Base-by-base conservation (phyloP, 2,797 vertebrate genomes). In the Thunnus albacares region DNA sequence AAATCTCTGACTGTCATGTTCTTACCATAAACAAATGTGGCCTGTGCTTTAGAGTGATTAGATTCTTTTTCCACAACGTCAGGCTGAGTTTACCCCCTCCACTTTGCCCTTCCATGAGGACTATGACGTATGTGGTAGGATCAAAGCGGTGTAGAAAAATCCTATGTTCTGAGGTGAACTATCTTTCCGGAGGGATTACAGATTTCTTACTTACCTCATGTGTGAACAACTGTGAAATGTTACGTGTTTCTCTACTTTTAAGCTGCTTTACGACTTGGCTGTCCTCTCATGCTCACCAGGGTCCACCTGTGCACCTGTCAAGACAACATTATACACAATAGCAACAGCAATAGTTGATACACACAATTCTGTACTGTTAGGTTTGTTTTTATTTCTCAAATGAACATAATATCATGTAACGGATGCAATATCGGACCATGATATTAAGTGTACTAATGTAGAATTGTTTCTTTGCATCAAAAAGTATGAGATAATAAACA, bases 131-230 rank as follows among this genome's bases (percentile, higher is more conserved):
- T 45, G 63, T 14, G 49, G 38, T 17, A 17, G 53, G 82, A 70
- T 86, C 61, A 85, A 70, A 53, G 74, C 35, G 35, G 17, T 68
- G 49, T 30, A 7, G 12, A 72, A 85, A 81, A 84, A 91, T 79
- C 69, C 63, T 3, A 1, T 72, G 72, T 45, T 83, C 83, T 76
- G 22, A 30, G 11, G 56, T 89, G 75, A 91, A 71, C 89, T 79
- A 58, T 78, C 69, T 84, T 71, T 88, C 69, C 67, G 77, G 78
- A 73, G 28, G 77, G 86, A 88, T 94, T 92, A 86, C 28, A 66
- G 9, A 33, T 74, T 53, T 73, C 56, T 80, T 76, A 83, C 65
- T 71, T 85, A 58, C 22, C 41, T 81, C 53, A 65, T 59, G 75
- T 72, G 81, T 45, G 69, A 83, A 13, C 56, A 65, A 43, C 71